Evolutionary conservation across 2,797 vertebrate genomes (phyloP).

Genomic region (Austrolebias charrua): DNA sequence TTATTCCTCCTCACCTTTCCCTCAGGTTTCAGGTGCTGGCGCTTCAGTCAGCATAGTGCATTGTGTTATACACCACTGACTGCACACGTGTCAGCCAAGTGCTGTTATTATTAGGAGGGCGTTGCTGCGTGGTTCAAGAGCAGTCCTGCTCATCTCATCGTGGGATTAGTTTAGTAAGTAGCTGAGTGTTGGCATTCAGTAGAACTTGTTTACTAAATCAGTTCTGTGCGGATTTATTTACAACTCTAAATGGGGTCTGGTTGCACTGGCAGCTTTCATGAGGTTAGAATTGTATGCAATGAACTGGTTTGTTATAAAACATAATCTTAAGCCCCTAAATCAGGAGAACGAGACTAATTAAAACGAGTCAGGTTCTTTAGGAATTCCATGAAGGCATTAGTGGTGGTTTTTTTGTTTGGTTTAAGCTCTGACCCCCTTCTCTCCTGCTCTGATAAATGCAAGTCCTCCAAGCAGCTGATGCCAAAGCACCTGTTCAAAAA

Average conservation of each 20-base stretch:
- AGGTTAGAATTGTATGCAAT: background rate
- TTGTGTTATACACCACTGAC: background rate
- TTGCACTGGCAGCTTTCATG: background rate
- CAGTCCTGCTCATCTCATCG: slow-evolving; percentile 12
- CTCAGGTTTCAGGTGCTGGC: slow-evolving; percentile 34
- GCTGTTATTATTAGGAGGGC: slow-evolving; percentile 58
- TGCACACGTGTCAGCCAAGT: slow-evolving; percentile 47
- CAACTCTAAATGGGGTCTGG: slow-evolving; percentile 6
- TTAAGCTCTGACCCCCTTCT: too few relatives aligned
- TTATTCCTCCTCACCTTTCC: slow-evolving; percentile 9
- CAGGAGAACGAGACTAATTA: background rate
- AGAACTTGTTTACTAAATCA: slow-evolving; percentile 4
- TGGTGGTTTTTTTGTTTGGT: background rate
- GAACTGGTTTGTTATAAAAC: background rate
- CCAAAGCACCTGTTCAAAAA: background rate
- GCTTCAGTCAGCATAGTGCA: slow-evolving; percentile 20
- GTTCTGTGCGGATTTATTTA: slow-evolving; percentile 1
- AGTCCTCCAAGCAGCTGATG: background rate
- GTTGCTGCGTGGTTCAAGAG: slow-evolving; percentile 31
- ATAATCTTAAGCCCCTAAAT: background rate
- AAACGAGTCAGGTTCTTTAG: background rate
- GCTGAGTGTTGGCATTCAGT: slow-evolving; percentile 14
- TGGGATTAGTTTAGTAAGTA: slow-evolving; percentile 8
- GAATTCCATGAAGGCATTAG: background rate
- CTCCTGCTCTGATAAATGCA: background rate